Conservation (phyloP, 2,113 vertebrate genomes). For the Callithrix jacchus region DNA sequence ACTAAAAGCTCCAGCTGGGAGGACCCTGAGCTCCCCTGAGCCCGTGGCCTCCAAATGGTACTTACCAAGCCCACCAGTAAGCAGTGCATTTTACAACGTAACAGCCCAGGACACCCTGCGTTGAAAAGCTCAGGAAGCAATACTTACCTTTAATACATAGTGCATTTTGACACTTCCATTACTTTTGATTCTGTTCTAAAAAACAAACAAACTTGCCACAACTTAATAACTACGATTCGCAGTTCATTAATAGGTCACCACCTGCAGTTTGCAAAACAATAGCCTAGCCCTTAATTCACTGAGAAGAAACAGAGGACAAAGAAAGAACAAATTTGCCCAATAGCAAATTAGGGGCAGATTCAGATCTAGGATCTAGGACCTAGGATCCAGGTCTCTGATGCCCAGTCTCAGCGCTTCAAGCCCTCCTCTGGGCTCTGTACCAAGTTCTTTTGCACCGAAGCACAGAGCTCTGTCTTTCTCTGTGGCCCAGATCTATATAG, state of each 20-base stretch:
- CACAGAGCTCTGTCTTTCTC: not conserved
- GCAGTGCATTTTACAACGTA: not conserved
- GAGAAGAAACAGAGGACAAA: not conserved
- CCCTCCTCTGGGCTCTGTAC: not conserved
- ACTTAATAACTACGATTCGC: not conserved
- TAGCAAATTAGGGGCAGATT: not conserved
- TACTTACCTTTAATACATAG: not conserved
- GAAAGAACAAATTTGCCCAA: not conserved
- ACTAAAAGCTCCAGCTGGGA: not conserved
- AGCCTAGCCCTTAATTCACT: not conserved
- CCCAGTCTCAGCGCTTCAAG: too few relatives aligned
- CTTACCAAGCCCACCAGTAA: not conserved
- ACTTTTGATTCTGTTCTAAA: not conserved
- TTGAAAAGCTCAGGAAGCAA: not conserved
- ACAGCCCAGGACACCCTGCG: not conserved
- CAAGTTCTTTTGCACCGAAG: not conserved
- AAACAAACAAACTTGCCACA: not conserved
- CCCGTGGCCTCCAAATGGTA: accelerated
- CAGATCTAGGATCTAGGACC: not conserved
- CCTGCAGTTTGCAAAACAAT: not conserved
- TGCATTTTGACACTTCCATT: not conserved
- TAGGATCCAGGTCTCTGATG: not conserved
- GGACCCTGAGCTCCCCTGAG: not conserved
- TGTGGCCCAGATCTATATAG: not conserved
- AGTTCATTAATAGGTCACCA: not conserved